Evolutionary conservation across 2,113 vertebrate species (phyloP), one percentile per base, ranked within the genome.

Genomic region (Seriola aureovittata): DNA sequence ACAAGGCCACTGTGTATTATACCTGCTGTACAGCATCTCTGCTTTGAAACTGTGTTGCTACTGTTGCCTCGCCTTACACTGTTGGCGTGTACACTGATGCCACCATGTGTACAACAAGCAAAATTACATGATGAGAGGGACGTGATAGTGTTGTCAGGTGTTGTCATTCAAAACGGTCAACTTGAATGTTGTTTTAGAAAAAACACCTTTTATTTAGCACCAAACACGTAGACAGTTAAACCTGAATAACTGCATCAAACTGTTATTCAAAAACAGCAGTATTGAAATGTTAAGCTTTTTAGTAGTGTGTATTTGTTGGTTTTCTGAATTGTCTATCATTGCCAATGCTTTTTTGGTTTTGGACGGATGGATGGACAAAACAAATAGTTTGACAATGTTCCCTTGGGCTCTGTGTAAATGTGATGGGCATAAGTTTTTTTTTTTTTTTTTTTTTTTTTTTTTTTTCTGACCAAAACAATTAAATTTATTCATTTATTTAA

Each of bases 81-180:
- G 10, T 1, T 8, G 2, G 23, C 46, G 59, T 13, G 82, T 38
- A 4, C 77, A 72, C 79, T 88, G 78, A 36, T 54, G 82, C 90
- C 94, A 88, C 80, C 94, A 71, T 85, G 89, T 92, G 93, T 62
- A n/a, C 4, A 42, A n/a, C 42, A 25, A n/a, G 38, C 36, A 4
- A 50, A 25, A 62, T 64, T 40, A 34, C 74, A 77, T 5, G n/a
- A 57, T 2, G 2, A 36, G 7, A 79, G 21, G 23, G 23, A 19
- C 16, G 8, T 3, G 5, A 3, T 36, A 36, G 34, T 36, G 29
- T 29, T 29, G 29, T 29, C 29, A 29, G 29, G 29, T 29, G 29
- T 29, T 29, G 29, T 29, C 29, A 29, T 29, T 29, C 29, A 29
- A 29, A 29, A 29, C 2, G 29, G 29, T 29, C 2, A 29, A 29